Evolutionary conservation across 2,113 vertebrate species (phyloP), one percentile per base, ranked within the genome.

Genomic region (Neolamprologus devosi): DNA sequence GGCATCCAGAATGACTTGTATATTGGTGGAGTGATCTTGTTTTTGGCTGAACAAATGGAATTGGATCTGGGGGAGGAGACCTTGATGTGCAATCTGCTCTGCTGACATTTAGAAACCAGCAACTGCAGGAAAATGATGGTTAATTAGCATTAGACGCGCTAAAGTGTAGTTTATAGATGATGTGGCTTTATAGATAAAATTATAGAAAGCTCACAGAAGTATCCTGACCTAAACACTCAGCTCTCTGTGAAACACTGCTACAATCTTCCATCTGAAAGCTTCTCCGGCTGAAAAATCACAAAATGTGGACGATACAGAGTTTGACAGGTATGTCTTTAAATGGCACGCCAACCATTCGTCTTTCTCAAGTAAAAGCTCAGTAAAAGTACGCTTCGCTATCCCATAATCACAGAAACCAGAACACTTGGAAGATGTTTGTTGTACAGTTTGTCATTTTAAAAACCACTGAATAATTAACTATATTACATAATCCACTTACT

Each of bases 21-120:
- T 87, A 82, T 68, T 86, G 92, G 90, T 85, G 79, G 79, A 89
- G 60, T 12, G 65, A n/a, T 70, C 54, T 68, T 65, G 57, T 80
- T 90, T 89, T 85, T 47, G 60, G 79, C 70, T 51, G 30, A 84
- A 73, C 80, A 82, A 78, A 91, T 85, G 9, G 40, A 90, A 93
- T 85, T 55, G 47, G 47, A 82, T 88, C 51, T 63, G 63, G 10
- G 47, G 84, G 80, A 28, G 84, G 88, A 81, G 21, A 88, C 58
- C 47, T 47, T 21, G 55, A 85, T 81, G 83, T 86, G 55, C 30
- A 40, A 85, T 92, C 49, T 82, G 55, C 54, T 57, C 58, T 5
- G 30, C 2, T 83, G 87, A 60, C 91, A 89, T 91, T 89, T 91
- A 54, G 45, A 82, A 83, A 92, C n/a, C n/a, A 42, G 63, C 55